Conservation (phyloP, 2,888 invertebrate species). For the Steromphala cineraria region DNA sequence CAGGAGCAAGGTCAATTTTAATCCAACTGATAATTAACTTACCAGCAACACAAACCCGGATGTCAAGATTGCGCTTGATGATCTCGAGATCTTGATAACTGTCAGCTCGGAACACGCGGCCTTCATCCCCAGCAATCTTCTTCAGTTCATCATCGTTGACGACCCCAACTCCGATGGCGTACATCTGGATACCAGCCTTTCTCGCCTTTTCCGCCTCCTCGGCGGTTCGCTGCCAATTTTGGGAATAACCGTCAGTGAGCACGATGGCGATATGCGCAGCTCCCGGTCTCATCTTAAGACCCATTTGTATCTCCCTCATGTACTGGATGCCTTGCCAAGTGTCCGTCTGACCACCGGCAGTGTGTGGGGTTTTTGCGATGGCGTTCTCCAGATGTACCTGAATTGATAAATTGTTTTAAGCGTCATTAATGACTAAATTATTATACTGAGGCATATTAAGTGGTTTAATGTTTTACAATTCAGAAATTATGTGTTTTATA, state of each 20-base stretch:
- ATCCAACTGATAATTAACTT: too few relatives aligned
- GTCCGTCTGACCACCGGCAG: constrained; percentile 7
- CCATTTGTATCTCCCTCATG: constrained; percentile 32
- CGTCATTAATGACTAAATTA: too few relatives aligned
- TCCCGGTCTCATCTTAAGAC: constrained; percentile 12
- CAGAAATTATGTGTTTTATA: too few relatives aligned
- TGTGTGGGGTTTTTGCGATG: background rate
- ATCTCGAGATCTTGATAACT: constrained; percentile 34
- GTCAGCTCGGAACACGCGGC: constrained; percentile 30
- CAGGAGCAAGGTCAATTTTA: too few relatives aligned
- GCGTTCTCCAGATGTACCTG: background rate
- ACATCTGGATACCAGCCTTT: constrained; percentile 29
- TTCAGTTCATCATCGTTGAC: constrained; percentile 30
- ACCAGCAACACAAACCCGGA: constrained; percentile 31
- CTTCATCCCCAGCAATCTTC: constrained; percentile 31
- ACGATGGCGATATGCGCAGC: constrained; percentile 40
- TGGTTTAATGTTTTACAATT: too few relatives aligned
- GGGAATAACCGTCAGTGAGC: constrained; percentile 39
- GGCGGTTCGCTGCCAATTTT: background rate
- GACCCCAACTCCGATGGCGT: constrained; percentile 37
- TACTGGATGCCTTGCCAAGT: constrained; percentile 29
- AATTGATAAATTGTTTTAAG: too few relatives aligned
- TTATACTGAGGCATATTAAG: too few relatives aligned
- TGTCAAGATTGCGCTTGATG: constrained; percentile 31
- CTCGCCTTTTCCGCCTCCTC: constrained; percentile 29